Evolutionary conservation across 2,113 vertebrate species (phyloP).

Genomic region (Catharus minimus): DNA sequence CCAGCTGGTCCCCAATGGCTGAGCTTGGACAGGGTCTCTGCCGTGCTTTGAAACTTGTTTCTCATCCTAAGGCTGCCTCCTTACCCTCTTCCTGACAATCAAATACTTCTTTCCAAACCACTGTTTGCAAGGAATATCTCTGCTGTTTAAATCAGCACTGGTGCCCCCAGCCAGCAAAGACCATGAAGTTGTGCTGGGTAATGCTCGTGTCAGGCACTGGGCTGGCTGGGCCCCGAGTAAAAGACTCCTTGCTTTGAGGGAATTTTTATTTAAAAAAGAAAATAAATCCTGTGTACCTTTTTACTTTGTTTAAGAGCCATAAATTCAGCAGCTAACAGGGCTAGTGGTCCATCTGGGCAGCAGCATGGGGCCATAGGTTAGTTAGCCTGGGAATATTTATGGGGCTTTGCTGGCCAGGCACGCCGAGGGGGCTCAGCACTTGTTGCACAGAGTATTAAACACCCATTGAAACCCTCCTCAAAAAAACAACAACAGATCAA

Average conservation of each 20-base stretch:
- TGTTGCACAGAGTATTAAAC: slow-evolving; percentile 1
- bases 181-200: background rate
- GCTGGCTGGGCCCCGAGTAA: background rate
- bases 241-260: background rate
- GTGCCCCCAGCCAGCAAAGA: background rate
- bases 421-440: background rate
- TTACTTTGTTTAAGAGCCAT: slow-evolving; percentile 66
- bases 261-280: background rate
- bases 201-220: background rate
- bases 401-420: slow-evolving; percentile 32
- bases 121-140: background rate
- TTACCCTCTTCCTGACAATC: background rate
- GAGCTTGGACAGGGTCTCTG: background rate
- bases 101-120: background rate
- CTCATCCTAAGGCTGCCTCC: background rate
- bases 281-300: slow-evolving; percentile 53
- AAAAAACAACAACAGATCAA: background rate
- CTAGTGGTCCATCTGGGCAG: slow-evolving; percentile 52
- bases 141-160: background rate
- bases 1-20: background rate
- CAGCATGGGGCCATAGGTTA: slow-evolving; percentile 41
- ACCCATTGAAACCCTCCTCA: background rate
- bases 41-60: rapidly evolving
- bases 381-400: slow-evolving; percentile 61
- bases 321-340: slow-evolving; percentile 60